Conservation (phyloP, 2,888 invertebrate species). For the Latheticus oryzae region DNA sequence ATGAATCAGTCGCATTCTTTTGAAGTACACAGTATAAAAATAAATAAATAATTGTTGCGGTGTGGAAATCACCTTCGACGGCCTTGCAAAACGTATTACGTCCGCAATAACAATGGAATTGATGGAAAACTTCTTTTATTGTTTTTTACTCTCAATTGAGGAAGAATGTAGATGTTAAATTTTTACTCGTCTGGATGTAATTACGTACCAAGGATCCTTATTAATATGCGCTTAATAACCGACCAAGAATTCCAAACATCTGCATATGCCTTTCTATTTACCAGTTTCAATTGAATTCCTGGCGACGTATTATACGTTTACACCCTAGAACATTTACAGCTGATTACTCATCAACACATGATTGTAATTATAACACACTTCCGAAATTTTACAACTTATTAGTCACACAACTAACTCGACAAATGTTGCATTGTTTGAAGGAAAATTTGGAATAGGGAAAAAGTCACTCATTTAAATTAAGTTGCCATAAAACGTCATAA, state of each 20-base stretch:
- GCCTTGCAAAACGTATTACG: conserved; percentile 50
- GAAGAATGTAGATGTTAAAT: conserved; percentile 32
- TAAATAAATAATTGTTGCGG: conserved; percentile 48
- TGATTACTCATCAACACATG: conserved; percentile 27
- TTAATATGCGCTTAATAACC: conserved; percentile 42
- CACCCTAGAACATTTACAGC: conserved; percentile 18
- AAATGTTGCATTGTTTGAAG: too few relatives aligned
- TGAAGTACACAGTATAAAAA: conserved; percentile 45
- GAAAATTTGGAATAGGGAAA: too few relatives aligned
- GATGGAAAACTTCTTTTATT: conserved; percentile 13
- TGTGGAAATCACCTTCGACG: conserved; percentile 53
- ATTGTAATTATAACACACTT: too few relatives aligned
- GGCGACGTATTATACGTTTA: conserved; percentile 9
- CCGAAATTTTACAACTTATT: too few relatives aligned
- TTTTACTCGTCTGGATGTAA: conserved; percentile 33
- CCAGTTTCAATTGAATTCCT: conserved; percentile 38
- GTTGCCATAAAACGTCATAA: too few relatives aligned
- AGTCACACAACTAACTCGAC: too few relatives aligned
- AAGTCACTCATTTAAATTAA: too few relatives aligned
- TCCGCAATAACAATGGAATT: conserved; percentile 33
- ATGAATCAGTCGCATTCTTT: conserved; percentile 49
- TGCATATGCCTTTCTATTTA: conserved; percentile 42
- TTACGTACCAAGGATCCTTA: conserved; percentile 39
- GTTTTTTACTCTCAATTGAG: conserved; percentile 10
- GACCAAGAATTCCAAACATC: conserved; percentile 37